Percentiles rank a stretch among this genome's conserved stretches.
These are phyloP conservation scores for Tenodera sinensis DNA, from an alignment of 2,888 invertebrate species.

Conservation along the genomic window DNA sequence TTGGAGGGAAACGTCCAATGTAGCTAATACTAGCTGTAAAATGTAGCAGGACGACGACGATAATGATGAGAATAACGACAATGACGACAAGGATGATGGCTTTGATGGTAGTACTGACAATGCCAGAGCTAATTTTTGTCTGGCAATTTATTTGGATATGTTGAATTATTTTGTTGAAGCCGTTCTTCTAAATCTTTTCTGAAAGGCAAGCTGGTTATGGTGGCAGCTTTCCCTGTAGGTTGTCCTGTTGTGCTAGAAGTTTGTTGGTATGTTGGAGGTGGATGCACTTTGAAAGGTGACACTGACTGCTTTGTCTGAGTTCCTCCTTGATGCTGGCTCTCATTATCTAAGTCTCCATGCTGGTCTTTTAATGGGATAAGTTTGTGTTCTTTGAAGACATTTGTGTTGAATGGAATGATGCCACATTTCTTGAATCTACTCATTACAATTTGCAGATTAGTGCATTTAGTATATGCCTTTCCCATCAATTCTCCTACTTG, in stretches of 20 bases:
- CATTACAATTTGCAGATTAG: neutral
- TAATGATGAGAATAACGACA: too few relatives aligned
- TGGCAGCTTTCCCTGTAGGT: neutral
- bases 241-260: neutral
- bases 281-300: neutral
- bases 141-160: neutral
- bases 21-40: too few relatives aligned
- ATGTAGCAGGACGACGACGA: too few relatives aligned
- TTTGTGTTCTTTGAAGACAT: neutral
- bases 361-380: neutral
- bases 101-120: neutral
- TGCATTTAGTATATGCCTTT: neutral
- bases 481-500: neutral
- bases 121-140: neutral
- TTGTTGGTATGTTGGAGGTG: neutral
- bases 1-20: too few relatives aligned
- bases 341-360: neutral
- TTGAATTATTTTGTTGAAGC: neutral
- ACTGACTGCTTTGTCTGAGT: neutral
- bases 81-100: too few relatives aligned
- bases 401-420: neutral
- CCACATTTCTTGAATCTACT: neutral
- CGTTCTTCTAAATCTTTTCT: neutral
- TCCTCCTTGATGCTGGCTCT: neutral
- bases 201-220: neutral